phyloP scores from a whole-genome alignment of 2,113 vertebrate species.

The Erythrocercus mccallii region DNA sequence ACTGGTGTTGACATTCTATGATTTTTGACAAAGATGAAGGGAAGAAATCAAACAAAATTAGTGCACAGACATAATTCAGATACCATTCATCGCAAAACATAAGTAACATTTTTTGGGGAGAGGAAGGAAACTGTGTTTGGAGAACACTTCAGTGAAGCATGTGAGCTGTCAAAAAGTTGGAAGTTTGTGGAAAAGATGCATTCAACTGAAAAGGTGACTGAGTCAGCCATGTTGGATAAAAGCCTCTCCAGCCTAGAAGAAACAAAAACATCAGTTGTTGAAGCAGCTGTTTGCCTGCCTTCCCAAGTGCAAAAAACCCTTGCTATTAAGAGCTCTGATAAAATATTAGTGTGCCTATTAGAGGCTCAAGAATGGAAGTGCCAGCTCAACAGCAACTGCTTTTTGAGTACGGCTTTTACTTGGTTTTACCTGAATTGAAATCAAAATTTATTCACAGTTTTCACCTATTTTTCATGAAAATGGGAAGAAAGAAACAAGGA shows the following conservation, averaged over 20 bases:
- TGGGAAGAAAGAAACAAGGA: not conserved
- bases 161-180: not conserved
- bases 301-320: not conserved
- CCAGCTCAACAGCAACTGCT: not conserved
- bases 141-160: not conserved
- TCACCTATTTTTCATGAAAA: not conserved
- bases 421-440: not conserved
- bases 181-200: not conserved
- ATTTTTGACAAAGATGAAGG: not conserved
- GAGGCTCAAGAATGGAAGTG: not conserved
- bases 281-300: not conserved
- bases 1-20: not conserved
- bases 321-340: not conserved
- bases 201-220: not conserved
- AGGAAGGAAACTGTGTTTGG: not conserved
- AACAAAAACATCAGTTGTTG: not conserved
- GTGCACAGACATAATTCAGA: not conserved
- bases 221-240: not conserved
- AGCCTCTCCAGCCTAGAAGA: not conserved
- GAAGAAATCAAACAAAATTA: not conserved
- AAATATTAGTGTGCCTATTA: slow-evolving; percentile 14
- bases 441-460: not conserved
- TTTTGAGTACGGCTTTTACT: not conserved
- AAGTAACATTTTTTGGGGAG: not conserved
- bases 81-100: not conserved